These are phyloP conservation scores for Lagria hirta DNA, from an alignment of 2,888 invertebrate genomes.

Conservation along the genomic window DNA sequence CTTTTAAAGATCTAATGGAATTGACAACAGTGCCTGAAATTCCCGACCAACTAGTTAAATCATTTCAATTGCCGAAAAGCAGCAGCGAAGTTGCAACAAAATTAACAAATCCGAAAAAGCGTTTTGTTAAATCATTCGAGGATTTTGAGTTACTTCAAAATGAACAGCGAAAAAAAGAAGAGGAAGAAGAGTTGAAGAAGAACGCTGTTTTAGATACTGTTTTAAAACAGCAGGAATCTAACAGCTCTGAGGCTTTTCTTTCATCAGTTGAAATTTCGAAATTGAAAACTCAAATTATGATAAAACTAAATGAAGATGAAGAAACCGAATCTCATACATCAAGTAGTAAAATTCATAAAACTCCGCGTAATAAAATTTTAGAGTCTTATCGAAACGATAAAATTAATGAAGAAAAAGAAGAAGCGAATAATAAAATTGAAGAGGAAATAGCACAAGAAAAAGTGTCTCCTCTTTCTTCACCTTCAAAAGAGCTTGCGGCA, in stretches of 20 bases:
- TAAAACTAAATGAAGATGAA: conserved; percentile 39
- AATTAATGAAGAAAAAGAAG: conserved; percentile 14
- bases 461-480: too few species aligned
- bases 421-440: conserved; percentile 2
- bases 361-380: conserved; percentile 25
- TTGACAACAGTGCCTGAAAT: conserved; percentile 61
- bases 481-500: too few species aligned
- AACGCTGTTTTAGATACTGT: conserved; percentile 19
- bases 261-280: conserved; percentile 43
- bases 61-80: too few species aligned
- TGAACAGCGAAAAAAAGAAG: conserved; percentile 33
- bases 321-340: conserved; percentile 19
- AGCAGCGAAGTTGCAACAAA: conserved; percentile 39
- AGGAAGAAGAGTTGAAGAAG: conserved; percentile 19
- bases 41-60: conserved; percentile 51
- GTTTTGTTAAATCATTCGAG: conserved; percentile 52
- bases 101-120: conserved; percentile 50
- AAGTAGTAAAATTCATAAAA: conserved; percentile 13
- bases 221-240: conserved; percentile 1
- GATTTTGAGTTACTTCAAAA: conserved; percentile 45
- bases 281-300: conserved; percentile 46
- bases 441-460: conserved; percentile 6
- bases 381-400: conserved; percentile 24
- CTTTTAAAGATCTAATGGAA: conserved; percentile 64
- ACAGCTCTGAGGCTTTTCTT: too few species aligned